Evolutionary conservation across 2,797 vertebrate genomes (phyloP), one percentile per base, ranked within the genome.

Genomic region (Xyrichtys novacula): DNA sequence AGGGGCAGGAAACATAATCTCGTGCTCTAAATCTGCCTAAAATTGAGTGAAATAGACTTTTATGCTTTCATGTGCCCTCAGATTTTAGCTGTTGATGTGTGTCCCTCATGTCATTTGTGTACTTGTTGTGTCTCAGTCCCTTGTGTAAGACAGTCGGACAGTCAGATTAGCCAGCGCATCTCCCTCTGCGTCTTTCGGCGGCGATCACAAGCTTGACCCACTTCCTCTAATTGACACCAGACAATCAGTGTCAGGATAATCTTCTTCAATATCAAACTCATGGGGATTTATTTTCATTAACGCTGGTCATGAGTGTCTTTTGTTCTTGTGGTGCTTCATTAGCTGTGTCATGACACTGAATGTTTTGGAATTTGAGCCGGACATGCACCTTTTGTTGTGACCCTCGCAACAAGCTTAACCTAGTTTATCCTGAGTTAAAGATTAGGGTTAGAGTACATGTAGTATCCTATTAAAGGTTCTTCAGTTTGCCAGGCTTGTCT

Each of bases 401-500:
- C 57, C 49, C 28, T 74, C 42, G 66, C 49, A 31, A 74, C 36
- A 16, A 64, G 76, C 70, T 92, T 91, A 84, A 81, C 80, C 78
- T 47, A 79, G 57, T 87, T 86, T 60, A 65, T 76, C 53, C 62
- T 40, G 47, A 50, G 42, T 62, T 81, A 17, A 76, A 85, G 83
- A 77, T 92, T 83, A 79, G 78, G 65, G 81, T 83, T 83, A 83
- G 89, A 89, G 90, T 89, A 91, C 39, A 60, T 49, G 28, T 49
- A 22, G 69, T 68, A 76, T 89, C 80, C 82, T 60, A 75, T 86
- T 87, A 84, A 39, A 47, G 71, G 26, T 76, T 83, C 46, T 70
- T 31, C 34, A 66, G 55, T 68, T 70, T 68, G 22, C 56, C 65
- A 46, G 48, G 59, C 71, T 47, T 58, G n/a, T 49, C 59, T 22